These are phyloP conservation scores for Goniozus legneri DNA, from an alignment of 1,140 invertebrate genomes.

Conservation along the genomic window DNA sequence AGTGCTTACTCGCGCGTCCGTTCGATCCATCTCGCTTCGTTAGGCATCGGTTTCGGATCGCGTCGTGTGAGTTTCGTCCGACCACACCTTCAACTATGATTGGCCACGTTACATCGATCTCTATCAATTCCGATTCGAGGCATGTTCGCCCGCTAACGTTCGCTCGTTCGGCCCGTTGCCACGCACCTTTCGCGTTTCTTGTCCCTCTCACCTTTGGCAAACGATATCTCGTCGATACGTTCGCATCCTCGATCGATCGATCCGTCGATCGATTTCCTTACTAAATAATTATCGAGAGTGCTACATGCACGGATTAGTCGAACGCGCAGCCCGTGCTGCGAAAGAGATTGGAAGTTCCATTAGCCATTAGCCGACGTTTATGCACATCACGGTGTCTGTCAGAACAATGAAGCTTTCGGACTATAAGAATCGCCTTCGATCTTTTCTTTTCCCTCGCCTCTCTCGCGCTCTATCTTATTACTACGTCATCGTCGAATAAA, in stretches of 20 bases:
- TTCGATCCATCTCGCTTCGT: constrained; percentile 32
- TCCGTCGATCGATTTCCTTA: neutral
- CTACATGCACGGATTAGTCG: constrained; percentile 9
- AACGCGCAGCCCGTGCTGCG: neutral
- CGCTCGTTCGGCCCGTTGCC: no score
- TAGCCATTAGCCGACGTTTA: constrained; percentile 38
- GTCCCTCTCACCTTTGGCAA: no score
- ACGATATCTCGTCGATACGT: neutral
- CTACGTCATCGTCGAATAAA: no score
- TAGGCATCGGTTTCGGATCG: constrained; percentile 18
- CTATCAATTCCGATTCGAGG: constrained; percentile 17
- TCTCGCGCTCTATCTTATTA: constrained; percentile 1
- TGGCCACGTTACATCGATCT: constrained; percentile 23
- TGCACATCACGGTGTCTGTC: constrained; percentile 29
- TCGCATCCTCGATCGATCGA: constrained; percentile 4
- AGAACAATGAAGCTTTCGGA: constrained; percentile 26
- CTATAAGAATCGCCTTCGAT: constrained; percentile 33
- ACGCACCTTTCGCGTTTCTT: no score
- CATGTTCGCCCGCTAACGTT: constrained; percentile 20
- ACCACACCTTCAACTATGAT: constrained; percentile 31
- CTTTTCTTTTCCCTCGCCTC: constrained; percentile 15
- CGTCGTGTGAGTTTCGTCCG: constrained; percentile 18
- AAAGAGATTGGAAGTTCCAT: constrained; percentile 31
- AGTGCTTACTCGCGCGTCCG: neutral
- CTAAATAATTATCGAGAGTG: constrained; percentile 15